Evolutionary conservation across 1,140 invertebrate species (phyloP), one percentile per base, ranked within the genome.

Genomic region (Cydia strobilella): DNA sequence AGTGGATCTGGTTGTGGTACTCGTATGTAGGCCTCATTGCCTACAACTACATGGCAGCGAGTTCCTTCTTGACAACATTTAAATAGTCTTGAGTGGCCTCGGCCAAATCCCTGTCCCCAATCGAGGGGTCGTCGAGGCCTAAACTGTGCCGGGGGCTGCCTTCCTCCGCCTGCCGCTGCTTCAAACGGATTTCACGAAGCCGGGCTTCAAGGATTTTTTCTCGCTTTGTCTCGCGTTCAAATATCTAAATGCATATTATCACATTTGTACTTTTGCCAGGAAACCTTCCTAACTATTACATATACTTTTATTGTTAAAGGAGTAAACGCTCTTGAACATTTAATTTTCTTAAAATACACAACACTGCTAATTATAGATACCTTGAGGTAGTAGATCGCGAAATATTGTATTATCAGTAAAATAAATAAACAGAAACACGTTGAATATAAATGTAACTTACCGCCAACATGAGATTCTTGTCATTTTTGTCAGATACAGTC

Each of bases 141-240:
- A n/a, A 77, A 76, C 4, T 79, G 75, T 18, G 73, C 79, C 3
- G 82, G 76, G 74, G 65, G 31, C 83, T 79, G 74, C 84, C 80
- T 73, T 85, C 84, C 66, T 85, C 86, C 39, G 83, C 85, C 77
- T 88, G 86, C 23, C 85, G 81, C 86, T 94, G 93, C 89, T 96
- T 96, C 10, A 97, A 90, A 48, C 96, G 94, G 73, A 96, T 92
- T 87, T 97, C 97, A 65, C 97, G 94, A 79, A 96, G 96, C 83
- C 97, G 95, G n/a, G 97, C 96, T 89, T 99, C 98, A 77, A 99
- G 94, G 69, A 98, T 98, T 90, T 98, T 98, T 89, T 99, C 98
- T 72, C 98, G 94, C 73, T 96, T 95, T 75, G 96, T 97, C 94
- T 99, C 98, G 74, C 98, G 94, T 79, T 99, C 98, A 86, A 99